These are phyloP conservation scores for Neodiprion fabricii DNA, from an alignment of 1,140 invertebrate species.

Conservation along the genomic window DNA sequence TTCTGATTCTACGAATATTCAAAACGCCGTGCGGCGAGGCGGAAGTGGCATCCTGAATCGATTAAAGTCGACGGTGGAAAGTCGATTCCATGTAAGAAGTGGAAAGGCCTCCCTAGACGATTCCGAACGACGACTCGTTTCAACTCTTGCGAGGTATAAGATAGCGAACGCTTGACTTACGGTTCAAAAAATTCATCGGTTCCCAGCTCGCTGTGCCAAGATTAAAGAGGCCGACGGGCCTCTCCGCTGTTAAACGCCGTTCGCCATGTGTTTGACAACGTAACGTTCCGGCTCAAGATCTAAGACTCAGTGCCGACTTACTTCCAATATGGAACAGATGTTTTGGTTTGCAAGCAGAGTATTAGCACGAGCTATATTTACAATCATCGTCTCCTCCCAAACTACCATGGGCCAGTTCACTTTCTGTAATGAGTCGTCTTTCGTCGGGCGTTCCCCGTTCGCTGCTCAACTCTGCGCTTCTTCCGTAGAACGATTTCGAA, in stretches of 20 bases:
- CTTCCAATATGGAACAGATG: constrained; percentile 6
- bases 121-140: not conserved
- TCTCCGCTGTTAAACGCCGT: constrained; percentile 6
- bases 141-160: not conserved
- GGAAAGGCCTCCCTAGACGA: not conserved
- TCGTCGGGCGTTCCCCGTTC: not conserved
- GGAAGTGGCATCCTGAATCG: not conserved
- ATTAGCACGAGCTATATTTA: constrained; percentile 6
- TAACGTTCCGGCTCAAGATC: constrained; percentile 4
- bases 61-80: not conserved
- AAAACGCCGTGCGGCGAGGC: not conserved
- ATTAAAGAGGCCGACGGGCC: constrained; percentile 4
- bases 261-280: constrained; percentile 6
- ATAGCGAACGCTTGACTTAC: constrained; percentile 5
- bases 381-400: not conserved
- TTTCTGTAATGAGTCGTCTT: not conserved
- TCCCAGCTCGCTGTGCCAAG: not conserved
- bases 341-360: not conserved
- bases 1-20: not conserved
- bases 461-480: no score
- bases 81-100: not conserved
- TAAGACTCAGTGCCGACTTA: not conserved
- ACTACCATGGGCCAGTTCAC: not conserved
- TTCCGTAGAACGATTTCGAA: no score
- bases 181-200: not conserved